Evolutionary conservation across 2,797 vertebrate species (phyloP).

Genomic region (Malacoraja senta): DNA sequence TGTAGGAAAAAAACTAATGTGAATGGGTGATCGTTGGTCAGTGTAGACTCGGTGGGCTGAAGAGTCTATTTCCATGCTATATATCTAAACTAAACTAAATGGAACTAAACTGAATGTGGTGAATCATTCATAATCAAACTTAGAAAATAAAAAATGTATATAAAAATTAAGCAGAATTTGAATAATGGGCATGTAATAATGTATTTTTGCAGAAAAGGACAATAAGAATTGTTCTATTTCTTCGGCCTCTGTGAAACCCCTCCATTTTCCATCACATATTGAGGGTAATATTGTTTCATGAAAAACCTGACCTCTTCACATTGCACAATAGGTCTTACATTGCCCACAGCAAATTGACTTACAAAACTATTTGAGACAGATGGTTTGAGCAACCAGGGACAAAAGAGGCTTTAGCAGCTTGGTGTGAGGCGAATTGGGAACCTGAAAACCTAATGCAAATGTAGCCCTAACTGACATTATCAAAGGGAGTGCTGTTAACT

Average conservation of each 20-base stretch:
- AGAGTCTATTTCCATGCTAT: too few relatives aligned
- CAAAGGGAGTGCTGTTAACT: background rate
- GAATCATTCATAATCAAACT: background rate
- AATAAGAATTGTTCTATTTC: background rate
- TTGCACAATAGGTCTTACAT: background rate
- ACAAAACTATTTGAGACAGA: background rate
- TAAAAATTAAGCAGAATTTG: background rate
- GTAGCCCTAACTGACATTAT: background rate
- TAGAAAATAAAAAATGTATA: background rate
- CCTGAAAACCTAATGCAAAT: background rate
- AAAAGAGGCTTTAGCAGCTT: constrained; percentile 27
- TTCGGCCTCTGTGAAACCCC: background rate
- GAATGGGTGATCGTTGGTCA: too few relatives aligned
- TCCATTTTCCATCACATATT: background rate
- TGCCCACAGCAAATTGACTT: background rate
- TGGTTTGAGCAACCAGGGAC: constrained; percentile 22
- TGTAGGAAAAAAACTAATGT: too few relatives aligned
- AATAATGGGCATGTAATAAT: background rate
- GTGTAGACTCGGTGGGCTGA: too few relatives aligned
- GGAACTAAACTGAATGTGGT: too few relatives aligned
- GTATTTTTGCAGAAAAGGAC: too few relatives aligned
- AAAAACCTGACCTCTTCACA: background rate
- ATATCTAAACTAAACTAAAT: too few relatives aligned
- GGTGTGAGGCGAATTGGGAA: background rate
- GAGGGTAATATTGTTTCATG: background rate